Evolutionary conservation across 2,888 invertebrate species (phyloP).

Genomic region (Epirrhoe tristata): DNA sequence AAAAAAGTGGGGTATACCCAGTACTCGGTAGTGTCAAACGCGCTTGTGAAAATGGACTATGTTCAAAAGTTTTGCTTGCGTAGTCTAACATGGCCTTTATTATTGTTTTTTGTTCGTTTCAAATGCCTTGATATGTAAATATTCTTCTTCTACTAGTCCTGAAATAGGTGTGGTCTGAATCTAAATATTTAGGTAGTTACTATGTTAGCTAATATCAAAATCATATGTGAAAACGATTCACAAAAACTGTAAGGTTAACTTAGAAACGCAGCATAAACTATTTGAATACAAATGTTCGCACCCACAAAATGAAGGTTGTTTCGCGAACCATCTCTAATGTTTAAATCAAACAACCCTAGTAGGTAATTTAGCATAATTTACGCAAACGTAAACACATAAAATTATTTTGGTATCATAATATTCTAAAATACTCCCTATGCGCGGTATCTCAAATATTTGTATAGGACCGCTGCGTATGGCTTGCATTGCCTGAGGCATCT

Average conservation of each 20-base stretch:
- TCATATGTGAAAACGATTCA: too few species aligned
- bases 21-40: not conserved
- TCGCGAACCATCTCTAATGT: constrained; percentile 28
- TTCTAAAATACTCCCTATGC: constrained; percentile 56
- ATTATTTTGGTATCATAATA: constrained; percentile 52
- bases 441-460: constrained; percentile 69
- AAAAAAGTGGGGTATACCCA: not conserved
- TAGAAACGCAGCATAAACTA: not conserved
- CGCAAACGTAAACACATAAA: constrained; percentile 46
- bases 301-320: not conserved
- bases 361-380: constrained; percentile 44
- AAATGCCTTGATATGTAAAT: too few species aligned
- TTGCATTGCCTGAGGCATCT: constrained; percentile 42
- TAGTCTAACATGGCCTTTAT: too few species aligned
- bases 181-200: too few species aligned
- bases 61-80: too few species aligned
- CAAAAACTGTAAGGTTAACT: not conserved
- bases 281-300: not conserved
- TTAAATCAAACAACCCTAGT: constrained; percentile 41
- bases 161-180: too few species aligned
- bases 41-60: too few species aligned
- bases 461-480: constrained; percentile 57
- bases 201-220: too few species aligned
- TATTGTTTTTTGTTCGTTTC: too few species aligned
- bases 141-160: too few species aligned